These are phyloP conservation scores for Heteropelma amictum DNA, from an alignment of 2,888 invertebrate species.

Conservation along the genomic window DNA sequence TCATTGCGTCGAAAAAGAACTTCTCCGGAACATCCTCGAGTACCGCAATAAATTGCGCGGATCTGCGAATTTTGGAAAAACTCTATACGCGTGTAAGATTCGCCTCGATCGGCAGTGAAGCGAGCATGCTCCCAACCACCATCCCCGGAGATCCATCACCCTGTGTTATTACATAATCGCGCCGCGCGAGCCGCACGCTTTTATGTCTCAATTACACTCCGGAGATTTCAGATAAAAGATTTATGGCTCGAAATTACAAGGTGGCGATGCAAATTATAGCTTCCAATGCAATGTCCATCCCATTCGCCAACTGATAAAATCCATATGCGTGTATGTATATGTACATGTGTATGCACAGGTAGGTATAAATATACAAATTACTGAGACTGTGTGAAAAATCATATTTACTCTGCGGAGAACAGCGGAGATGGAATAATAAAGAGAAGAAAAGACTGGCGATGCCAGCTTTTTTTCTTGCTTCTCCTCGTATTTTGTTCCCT, in stretches of 20 bases:
- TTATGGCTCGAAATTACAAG: conserved; percentile 64
- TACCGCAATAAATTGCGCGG: too few species aligned
- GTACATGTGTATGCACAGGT: not conserved
- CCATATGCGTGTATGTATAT: not conserved
- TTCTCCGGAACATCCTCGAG: too few species aligned
- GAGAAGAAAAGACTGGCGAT: not conserved
- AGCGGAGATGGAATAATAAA: not conserved
- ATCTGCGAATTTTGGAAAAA: not conserved
- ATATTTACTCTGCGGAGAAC: conserved; percentile 12
- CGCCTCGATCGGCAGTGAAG: not conserved
- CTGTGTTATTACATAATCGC: conserved; percentile 60
- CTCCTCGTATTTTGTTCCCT: too few species aligned
- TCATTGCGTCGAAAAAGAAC: too few species aligned
- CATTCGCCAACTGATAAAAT: conserved; percentile 22
- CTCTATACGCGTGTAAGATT: not conserved
- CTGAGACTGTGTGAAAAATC: not conserved
- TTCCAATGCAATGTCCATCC: conserved; percentile 54
- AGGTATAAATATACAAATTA: not conserved
- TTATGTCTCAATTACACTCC: conserved; percentile 66
- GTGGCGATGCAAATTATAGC: conserved; percentile 64
- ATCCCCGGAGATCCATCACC: conserved; percentile 28
- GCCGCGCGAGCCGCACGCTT: conserved; percentile 62
- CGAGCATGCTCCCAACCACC: not conserved
- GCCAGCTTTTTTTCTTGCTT: too few species aligned
- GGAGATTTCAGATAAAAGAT: conserved; percentile 62